These are phyloP conservation scores for Nebria brevicollis DNA, from an alignment of 2,888 invertebrate species.

Conservation along the genomic window DNA sequence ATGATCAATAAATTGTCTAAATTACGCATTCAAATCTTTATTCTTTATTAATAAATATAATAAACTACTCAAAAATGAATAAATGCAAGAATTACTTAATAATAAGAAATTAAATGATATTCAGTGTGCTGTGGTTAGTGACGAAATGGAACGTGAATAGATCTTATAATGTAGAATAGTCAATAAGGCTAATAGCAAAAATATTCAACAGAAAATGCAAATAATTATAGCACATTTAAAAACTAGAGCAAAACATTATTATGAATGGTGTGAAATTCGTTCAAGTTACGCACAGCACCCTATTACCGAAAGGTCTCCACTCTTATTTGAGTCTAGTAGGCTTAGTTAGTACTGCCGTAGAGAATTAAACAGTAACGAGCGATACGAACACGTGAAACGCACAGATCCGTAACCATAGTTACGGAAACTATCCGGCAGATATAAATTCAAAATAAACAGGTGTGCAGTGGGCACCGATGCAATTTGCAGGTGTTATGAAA, in stretches of 20 bases:
- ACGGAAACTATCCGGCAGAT: background rate
- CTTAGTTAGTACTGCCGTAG: background rate
- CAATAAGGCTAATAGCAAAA: background rate
- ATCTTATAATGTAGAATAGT: background rate
- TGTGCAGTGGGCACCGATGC: background rate
- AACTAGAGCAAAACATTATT: background rate
- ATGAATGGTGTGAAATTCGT: background rate
- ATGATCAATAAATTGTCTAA: too few species aligned
- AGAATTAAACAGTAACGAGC: background rate
- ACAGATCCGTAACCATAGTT: background rate
- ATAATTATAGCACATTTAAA: background rate
- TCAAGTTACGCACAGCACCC: too few species aligned
- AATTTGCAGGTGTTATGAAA: conserved; percentile 1
- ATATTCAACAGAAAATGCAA: background rate
- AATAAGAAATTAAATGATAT: too few species aligned
- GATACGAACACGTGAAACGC: background rate
- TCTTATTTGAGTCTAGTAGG: too few species aligned
- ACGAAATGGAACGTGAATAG: too few species aligned
- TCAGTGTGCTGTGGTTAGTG: too few species aligned
- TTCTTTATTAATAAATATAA: too few species aligned
- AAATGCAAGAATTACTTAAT: too few species aligned
- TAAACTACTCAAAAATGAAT: too few species aligned
- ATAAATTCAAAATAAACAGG: background rate
- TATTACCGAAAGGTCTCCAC: too few species aligned
- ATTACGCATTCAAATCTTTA: too few species aligned